Conservation (phyloP, 2,888 invertebrate genomes). For the Calephelis perditalis region DNA sequence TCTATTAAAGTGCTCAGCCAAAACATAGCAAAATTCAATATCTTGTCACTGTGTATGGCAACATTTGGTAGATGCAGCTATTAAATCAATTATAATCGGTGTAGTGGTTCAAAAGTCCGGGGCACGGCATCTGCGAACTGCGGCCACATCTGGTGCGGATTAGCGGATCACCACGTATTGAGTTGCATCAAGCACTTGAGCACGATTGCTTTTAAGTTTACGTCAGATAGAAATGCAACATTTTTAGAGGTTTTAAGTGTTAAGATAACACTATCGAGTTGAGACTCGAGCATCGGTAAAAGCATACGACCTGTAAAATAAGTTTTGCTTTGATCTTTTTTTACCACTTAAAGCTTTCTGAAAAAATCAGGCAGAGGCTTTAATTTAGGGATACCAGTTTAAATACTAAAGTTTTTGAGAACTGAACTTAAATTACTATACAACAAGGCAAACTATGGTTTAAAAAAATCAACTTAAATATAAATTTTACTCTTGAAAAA, state of each 20-base stretch:
- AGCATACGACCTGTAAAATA: slow-evolving; percentile 31
- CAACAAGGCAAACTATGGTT: no score
- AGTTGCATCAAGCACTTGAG: slow-evolving; percentile 51
- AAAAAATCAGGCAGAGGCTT: no score
- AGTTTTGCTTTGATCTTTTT: background rate
- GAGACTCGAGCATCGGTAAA: slow-evolving; percentile 34
- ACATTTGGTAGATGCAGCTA: slow-evolving; percentile 62
- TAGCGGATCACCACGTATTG: slow-evolving; percentile 52
- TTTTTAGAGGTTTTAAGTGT: slow-evolving; percentile 39
- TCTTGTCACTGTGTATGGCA: slow-evolving; percentile 28
- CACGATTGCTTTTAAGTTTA: slow-evolving; percentile 47
- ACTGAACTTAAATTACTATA: no score
- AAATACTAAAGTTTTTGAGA: no score
- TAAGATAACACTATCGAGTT: slow-evolving; percentile 39
- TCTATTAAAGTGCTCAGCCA: no score
- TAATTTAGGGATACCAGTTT: no score
- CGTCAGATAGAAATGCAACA: slow-evolving; percentile 36
- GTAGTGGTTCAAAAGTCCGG: slow-evolving; percentile 73
- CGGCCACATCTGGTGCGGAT: slow-evolving; percentile 56
- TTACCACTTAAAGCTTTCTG: slow-evolving; percentile 32
- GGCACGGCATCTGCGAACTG: slow-evolving; percentile 38
- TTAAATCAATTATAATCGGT: slow-evolving; percentile 64
- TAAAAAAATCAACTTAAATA: no score
- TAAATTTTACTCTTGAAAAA: no score
- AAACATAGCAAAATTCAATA: background rate